phyloP scores from a whole-genome alignment of 2,888 invertebrate species.

The Agrypnus murinus region DNA sequence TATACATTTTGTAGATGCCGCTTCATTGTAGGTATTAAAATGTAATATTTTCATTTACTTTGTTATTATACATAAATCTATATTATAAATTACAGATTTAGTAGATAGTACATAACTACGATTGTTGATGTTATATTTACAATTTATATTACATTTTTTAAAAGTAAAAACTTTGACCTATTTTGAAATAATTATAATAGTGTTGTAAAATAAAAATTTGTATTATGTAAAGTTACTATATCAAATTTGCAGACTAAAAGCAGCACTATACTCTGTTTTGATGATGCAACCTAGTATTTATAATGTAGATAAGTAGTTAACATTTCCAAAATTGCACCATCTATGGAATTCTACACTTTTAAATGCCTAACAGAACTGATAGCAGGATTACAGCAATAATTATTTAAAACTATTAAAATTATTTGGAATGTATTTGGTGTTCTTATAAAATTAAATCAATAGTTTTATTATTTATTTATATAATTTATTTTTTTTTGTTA shows the following conservation, averaged over 20 bases:
- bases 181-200: conserved; percentile 18
- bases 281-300: conserved; percentile 13
- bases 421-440: conserved; percentile 19
- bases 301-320: conserved; percentile 30
- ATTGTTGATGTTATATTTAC: conserved; percentile 22
- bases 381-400: conserved; percentile 34
- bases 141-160: conserved; percentile 20
- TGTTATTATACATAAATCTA: conserved; percentile 6
- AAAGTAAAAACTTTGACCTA: conserved; percentile 11
- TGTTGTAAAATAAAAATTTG: conserved; percentile 11
- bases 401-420: conserved; percentile 16
- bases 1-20: conserved; percentile 12
- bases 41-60: conserved; percentile 14
- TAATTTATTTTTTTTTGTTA: neutral
- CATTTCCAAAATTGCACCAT: conserved; percentile 32
- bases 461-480: conserved; percentile 28
- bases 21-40: conserved; percentile 24
- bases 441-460: conserved; percentile 21
- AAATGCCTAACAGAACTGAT: conserved; percentile 30
- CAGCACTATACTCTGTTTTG: conserved; percentile 20
- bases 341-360: conserved; percentile 24
- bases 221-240: conserved; percentile 4
- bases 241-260: neutral
- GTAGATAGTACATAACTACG: neutral
- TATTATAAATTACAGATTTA: conserved; percentile 19